Evolutionary conservation across 1,140 invertebrate species (phyloP).

Genomic region (Idris sp.): DNA sequence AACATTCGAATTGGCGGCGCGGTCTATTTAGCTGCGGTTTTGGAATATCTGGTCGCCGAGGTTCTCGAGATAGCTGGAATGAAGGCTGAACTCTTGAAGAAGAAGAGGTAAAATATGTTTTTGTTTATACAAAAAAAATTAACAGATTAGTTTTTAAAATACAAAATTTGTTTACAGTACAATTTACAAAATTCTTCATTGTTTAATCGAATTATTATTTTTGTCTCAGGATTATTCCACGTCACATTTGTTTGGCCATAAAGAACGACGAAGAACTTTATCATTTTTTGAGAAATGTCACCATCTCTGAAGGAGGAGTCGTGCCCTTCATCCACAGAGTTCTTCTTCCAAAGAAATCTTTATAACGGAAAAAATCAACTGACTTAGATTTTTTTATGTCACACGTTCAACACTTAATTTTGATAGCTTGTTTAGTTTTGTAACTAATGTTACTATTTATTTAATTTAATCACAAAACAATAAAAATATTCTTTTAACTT

Average conservation of each 20-base stretch:
- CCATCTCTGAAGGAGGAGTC: conserved; percentile 20
- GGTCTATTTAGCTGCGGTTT: not conserved
- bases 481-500: too few species aligned
- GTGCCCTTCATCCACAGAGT: conserved; percentile 14
- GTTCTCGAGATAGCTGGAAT: conserved; percentile 13
- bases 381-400: too few species aligned
- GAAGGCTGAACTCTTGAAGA: conserved; percentile 9
- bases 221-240: conserved; percentile 18
- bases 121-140: too few species aligned
- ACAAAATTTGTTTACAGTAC: too few species aligned
- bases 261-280: conserved; percentile 88
- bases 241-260: conserved; percentile 80
- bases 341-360: conserved; percentile 4
- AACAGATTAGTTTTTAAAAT: too few species aligned
- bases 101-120: conserved; percentile 1
- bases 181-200: too few species aligned
- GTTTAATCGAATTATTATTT: too few species aligned
- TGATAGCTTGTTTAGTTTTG: too few species aligned
- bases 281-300: conserved; percentile 9
- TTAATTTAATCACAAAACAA: too few species aligned
- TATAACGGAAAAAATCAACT: conserved; percentile 2
- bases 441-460: too few species aligned
- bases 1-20: conserved; percentile 5
- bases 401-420: too few species aligned
- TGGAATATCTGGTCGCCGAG: conserved; percentile 5